A percentile compares a stretch with the other conserved stretches of the same genome.
These are phyloP conservation scores for Paracanthobrama guichenoti DNA, from an alignment of 2,113 vertebrate genomes.

Conservation along the genomic window DNA sequence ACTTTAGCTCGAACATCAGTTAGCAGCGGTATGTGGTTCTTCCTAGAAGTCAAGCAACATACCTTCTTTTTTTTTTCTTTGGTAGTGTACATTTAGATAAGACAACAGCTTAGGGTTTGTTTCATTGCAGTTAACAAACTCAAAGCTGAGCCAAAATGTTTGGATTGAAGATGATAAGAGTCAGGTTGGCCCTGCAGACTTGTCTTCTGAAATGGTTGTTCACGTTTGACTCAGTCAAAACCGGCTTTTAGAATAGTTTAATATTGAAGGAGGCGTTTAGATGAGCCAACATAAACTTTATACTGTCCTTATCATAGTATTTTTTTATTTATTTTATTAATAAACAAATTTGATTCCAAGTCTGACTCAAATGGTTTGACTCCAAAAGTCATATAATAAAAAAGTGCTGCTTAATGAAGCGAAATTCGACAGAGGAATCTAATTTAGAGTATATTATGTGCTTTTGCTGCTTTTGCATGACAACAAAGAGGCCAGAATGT, in stretches of 20 bases:
- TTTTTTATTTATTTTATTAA: not conserved
- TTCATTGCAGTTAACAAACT: not conserved
- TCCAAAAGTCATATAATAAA: not conserved
- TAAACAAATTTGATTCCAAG: not conserved
- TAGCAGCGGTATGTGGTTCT: conserved; percentile 71
- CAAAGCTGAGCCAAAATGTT: not conserved
- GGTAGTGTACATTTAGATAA: conserved; percentile 25
- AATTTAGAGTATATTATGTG: conserved; percentile 56
- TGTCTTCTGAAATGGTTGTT: not conserved
- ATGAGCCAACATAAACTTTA: not conserved
- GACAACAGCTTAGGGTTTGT: not conserved
- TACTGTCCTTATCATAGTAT: not conserved
- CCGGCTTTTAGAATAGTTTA: not conserved
- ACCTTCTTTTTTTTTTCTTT: conserved; percentile 38
- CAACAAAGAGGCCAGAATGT: conserved; percentile 51
- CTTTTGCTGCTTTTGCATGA: conserved; percentile 60
- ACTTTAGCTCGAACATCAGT: conserved; percentile 50
- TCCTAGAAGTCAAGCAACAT: conserved; percentile 72
- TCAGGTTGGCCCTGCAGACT: not conserved
- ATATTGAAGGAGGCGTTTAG: not conserved
- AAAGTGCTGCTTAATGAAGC: conserved; percentile 24
- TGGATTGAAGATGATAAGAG: conserved; percentile 13
- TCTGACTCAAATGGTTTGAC: too few species aligned
- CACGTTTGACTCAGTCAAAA: not conserved
- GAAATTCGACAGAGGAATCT: conserved; percentile 36